Evolutionary conservation across 2,888 invertebrate genomes (phyloP).

Genomic region (Sesia bembeciformis): DNA sequence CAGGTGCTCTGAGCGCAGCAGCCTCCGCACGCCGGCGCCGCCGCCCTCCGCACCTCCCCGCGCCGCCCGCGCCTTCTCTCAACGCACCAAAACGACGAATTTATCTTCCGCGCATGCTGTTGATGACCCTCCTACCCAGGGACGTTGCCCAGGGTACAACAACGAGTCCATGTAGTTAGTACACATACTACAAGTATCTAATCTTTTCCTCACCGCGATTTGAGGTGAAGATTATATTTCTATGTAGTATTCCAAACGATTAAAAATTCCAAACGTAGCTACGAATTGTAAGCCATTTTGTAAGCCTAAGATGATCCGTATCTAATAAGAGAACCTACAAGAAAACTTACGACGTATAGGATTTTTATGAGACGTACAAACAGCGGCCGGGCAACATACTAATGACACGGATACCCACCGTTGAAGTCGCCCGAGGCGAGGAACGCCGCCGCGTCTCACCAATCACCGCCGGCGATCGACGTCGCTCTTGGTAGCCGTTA

Average conservation of each 20-base stretch:
- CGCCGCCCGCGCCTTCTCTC: constrained; percentile 41
- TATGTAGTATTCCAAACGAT: too few relatives aligned
- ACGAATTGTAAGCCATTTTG: too few relatives aligned
- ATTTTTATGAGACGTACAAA: too few relatives aligned
- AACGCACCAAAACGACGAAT: constrained; percentile 63
- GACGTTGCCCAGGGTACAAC: constrained; percentile 39
- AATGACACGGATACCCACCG: constrained; percentile 49
- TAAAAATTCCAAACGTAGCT: too few relatives aligned
- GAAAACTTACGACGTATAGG: too few relatives aligned
- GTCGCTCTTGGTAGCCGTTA: constrained; percentile 21
- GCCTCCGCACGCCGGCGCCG: constrained; percentile 76
- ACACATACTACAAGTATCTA: too few relatives aligned
- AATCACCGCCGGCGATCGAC: constrained; percentile 5
- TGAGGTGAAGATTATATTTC: too few relatives aligned
- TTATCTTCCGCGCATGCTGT: constrained; percentile 65
- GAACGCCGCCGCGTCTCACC: constrained; percentile 14
- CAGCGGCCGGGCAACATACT: constrained; percentile 39
- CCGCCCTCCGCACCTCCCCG: constrained; percentile 68
- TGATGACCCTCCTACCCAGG: constrained; percentile 54
- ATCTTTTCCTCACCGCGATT: too few relatives aligned
- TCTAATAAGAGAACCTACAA: too few relatives aligned
- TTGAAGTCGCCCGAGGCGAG: constrained; percentile 22
- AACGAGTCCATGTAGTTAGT: too few relatives aligned
- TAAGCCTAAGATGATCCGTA: too few relatives aligned
- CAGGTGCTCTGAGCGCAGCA: constrained; percentile 83